Conservation (phyloP, 2,888 invertebrate genomes). For the Peribatodes rhomboidaria region DNA sequence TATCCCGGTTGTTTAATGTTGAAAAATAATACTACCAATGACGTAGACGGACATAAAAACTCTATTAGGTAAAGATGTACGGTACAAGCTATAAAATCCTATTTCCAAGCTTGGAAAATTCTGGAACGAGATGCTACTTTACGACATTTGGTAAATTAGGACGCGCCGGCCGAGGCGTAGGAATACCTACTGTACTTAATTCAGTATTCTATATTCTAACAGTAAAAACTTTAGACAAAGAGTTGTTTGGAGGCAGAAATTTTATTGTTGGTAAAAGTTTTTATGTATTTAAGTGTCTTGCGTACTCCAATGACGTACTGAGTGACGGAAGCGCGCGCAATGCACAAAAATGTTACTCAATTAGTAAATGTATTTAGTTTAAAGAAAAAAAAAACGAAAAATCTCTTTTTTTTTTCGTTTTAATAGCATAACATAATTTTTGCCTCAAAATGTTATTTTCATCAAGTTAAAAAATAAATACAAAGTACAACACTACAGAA, state of each 20-base stretch:
- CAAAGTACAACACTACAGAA: neutral
- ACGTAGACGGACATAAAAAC: conserved; percentile 32
- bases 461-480: too few species aligned
- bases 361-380: too few species aligned
- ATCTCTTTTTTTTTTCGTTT: too few species aligned
- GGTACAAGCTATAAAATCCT: conserved; percentile 56
- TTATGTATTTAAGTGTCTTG: neutral
- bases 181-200: conserved; percentile 44
- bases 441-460: too few species aligned
- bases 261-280: conserved; percentile 5
- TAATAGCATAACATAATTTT: too few species aligned
- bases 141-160: conserved; percentile 57
- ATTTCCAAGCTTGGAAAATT: conserved; percentile 55
- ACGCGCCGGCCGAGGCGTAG: conserved; percentile 43
- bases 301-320: too few species aligned
- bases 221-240: conserved; percentile 32
- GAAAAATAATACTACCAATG: conserved; percentile 10
- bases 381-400: too few species aligned
- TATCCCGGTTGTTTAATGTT: neutral
- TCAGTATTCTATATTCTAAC: conserved; percentile 41
- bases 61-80: conserved; percentile 52
- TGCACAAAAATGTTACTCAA: too few species aligned
- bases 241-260: conserved; percentile 15
- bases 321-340: too few species aligned
- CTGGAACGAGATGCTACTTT: conserved; percentile 53